Conservation (phyloP, 2,113 vertebrate genomes). For the Thymallus thymallus region DNA sequence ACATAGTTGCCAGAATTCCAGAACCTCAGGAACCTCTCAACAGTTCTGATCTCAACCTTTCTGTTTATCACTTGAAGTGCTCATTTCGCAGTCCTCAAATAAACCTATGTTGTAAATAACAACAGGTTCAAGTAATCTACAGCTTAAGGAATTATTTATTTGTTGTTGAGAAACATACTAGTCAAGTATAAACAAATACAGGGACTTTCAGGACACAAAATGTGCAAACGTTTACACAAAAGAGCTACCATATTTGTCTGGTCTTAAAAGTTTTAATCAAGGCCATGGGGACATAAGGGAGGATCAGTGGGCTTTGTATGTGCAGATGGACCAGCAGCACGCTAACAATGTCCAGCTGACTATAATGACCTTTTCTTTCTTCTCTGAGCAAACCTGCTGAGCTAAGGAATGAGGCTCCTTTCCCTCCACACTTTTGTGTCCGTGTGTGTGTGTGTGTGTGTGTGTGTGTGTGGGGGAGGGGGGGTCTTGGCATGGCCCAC, state of each 20-base stretch:
- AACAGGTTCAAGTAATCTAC: neutral
- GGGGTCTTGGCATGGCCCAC: conserved; percentile 24
- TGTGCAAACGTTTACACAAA: neutral
- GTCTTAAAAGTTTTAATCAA: conserved; percentile 29
- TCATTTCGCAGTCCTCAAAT: neutral
- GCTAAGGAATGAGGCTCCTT: conserved; percentile 42
- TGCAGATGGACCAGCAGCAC: conserved; percentile 38
- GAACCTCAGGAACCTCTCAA: conserved; percentile 21
- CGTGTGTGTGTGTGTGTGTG: neutral
- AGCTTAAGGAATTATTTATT: neutral
- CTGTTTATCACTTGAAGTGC: neutral
- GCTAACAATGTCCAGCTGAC: conserved; percentile 49
- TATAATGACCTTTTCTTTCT: conserved; percentile 46
- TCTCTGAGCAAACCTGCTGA: conserved; percentile 41
- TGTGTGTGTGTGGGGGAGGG: conserved; percentile 6
- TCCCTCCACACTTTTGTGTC: conserved; percentile 26
- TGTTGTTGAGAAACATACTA: neutral
- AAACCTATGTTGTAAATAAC: neutral
- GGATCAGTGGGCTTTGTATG: conserved; percentile 41
- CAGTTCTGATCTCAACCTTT: neutral
- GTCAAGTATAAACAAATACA: neutral
- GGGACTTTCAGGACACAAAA: neutral
- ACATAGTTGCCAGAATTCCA: conserved; percentile 47
- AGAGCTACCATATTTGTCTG: conserved; percentile 33
- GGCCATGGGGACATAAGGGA: conserved; percentile 46